Conservation (phyloP, 2,888 invertebrate genomes). For the Odontomyia ornata region DNA sequence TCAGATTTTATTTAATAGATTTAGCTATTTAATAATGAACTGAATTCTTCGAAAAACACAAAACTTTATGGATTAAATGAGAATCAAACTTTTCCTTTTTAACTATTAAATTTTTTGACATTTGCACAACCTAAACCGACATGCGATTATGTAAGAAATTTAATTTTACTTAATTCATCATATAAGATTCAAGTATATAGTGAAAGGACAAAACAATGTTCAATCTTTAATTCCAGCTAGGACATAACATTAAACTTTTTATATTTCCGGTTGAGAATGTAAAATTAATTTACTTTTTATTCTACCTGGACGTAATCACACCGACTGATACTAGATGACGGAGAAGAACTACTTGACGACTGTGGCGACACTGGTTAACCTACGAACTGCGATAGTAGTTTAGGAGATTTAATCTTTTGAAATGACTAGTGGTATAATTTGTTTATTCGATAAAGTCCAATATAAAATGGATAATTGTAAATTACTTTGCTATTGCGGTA, state of each 20-base stretch:
- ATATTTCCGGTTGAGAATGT: no score
- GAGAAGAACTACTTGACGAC: slow-evolving; percentile 25
- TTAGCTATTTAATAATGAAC: no score
- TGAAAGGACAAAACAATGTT: not conserved
- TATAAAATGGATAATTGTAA: no score
- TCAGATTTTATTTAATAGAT: no score
- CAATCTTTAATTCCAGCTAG: not conserved
- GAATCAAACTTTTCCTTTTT: not conserved
- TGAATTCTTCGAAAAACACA: not conserved
- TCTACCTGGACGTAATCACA: slow-evolving; percentile 40
- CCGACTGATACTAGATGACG: slow-evolving; percentile 28
- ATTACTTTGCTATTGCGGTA: no score
- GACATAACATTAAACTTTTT: not conserved
- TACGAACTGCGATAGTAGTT: not conserved
- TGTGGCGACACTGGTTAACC: slow-evolving; percentile 1
- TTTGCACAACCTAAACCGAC: slow-evolving; percentile 30
- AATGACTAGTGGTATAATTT: no score
- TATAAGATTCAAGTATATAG: not conserved
- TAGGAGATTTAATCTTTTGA: not conserved
- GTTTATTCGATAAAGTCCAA: no score
- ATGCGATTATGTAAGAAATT: slow-evolving; percentile 44
- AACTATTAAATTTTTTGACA: slow-evolving; percentile 13
- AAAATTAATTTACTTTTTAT: not conserved
- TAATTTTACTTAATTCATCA: not conserved
- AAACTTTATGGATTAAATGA: not conserved